A percentile compares a stretch with the other conserved stretches of the same genome.
Evolutionary conservation across 2,797 vertebrate genomes (phyloP).

Genomic region (Hapalemur alaotrensis): DNA sequence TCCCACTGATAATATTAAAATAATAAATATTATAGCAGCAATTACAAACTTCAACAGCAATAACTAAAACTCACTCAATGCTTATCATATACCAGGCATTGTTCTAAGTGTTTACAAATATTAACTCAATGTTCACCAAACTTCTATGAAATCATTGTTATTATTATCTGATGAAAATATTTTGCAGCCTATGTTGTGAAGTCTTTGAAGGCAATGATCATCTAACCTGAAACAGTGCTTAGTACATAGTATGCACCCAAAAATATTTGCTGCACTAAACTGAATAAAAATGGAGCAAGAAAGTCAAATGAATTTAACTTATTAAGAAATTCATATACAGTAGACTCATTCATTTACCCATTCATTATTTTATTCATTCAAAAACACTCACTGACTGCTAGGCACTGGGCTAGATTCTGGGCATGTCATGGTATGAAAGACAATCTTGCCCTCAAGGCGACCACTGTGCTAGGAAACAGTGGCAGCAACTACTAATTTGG

Average conservation of each 20-base stretch:
- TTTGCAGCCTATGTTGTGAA: neutral
- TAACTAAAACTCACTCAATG: neutral
- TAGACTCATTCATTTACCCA: neutral
- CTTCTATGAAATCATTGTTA: neutral
- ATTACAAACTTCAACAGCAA: neutral
- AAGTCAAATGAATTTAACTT: neutral
- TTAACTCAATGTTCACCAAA: neutral
- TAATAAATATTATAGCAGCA: neutral
- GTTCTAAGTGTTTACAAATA: neutral
- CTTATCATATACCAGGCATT: neutral
- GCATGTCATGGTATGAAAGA: neutral
- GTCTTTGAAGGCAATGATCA: neutral
- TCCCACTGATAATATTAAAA: neutral
- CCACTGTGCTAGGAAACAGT: neutral
- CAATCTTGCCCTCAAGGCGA: neutral
- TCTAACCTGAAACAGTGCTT: neutral
- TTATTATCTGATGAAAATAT: neutral
- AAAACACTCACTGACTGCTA: neutral
- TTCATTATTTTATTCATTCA: neutral
- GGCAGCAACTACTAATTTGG: neutral
- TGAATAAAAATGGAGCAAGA: constrained; percentile 1
- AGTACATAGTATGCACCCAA: neutral
- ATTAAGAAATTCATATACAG: neutral
- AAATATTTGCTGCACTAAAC: neutral
- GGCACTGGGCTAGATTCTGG: neutral